phyloP scores from a whole-genome alignment of 2,797 vertebrate species.

The Coregonus ussuriensis region DNA sequence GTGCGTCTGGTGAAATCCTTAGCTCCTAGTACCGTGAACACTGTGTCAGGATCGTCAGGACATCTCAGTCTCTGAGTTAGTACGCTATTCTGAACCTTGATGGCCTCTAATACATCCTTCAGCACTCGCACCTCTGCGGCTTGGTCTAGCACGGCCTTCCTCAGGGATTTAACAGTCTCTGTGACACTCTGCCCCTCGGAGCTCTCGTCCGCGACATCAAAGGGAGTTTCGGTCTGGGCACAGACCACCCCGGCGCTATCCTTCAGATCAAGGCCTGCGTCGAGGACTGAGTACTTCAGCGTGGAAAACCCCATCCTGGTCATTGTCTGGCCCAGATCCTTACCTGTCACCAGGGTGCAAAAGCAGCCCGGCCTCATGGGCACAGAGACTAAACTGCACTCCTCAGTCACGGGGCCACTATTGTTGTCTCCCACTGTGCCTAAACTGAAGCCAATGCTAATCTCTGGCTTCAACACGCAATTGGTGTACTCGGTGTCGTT shows the following conservation, averaged over 20 bases:
- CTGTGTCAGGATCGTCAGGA: too few relatives aligned
- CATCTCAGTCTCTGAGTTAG: too few relatives aligned
- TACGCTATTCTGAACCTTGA: constrained; percentile 30
- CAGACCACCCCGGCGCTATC: too few relatives aligned
- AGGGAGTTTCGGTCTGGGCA: too few relatives aligned
- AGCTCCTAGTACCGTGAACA: too few relatives aligned
- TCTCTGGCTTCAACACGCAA: not conserved
- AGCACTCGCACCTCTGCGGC: not conserved
- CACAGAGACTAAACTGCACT: constrained; percentile 33
- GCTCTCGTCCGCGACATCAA: too few relatives aligned
- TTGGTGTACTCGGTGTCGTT: constrained; percentile 2
- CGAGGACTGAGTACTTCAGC: too few relatives aligned
- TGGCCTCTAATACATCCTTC: constrained; percentile 6
- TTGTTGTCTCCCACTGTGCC: not conserved
- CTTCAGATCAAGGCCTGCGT: too few relatives aligned
- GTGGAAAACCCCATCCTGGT: too few relatives aligned
- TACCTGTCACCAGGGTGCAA: constrained; percentile 3
- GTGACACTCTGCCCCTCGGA: too few relatives aligned
- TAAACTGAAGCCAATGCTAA: not conserved
- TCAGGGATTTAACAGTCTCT: too few relatives aligned
- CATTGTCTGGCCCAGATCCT: not conserved
- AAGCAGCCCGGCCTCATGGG: constrained; percentile 42
- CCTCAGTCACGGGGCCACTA: not conserved
- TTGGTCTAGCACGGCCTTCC: not conserved
- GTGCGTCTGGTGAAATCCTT: too few relatives aligned